These are phyloP conservation scores for Calyptomena viridis DNA, from an alignment of 2,113 vertebrate genomes.

Conservation along the genomic window DNA sequence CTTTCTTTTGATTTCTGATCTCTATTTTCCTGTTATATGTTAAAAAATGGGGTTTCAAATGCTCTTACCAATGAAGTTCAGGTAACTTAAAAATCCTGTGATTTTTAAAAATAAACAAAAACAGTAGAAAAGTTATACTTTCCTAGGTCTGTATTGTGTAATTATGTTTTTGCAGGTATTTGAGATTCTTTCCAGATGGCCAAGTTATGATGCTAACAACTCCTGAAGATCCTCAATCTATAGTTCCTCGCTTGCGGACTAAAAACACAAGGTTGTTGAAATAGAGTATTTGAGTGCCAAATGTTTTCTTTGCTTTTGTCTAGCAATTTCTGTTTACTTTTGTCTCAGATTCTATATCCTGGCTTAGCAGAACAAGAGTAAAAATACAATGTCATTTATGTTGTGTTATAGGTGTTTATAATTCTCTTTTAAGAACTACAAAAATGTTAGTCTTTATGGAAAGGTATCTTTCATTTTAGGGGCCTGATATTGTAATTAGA, in stretches of 20 bases:
- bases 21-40: not conserved
- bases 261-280: conserved; percentile 83
- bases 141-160: not conserved
- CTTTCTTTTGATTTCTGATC: not conserved
- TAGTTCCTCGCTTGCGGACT: conserved; percentile 88
- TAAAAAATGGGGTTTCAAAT: not conserved
- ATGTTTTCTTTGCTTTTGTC: not conserved
- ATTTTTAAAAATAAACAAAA: not conserved
- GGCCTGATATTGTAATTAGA: not conserved
- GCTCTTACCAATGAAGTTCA: not conserved
- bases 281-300: not conserved
- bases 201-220: conserved; percentile 94
- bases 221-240: conserved; percentile 88
- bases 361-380: not conserved
- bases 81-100: not conserved
- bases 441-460: not conserved
- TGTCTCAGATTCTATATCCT: not conserved
- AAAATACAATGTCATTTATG: not conserved
- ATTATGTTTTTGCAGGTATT: conserved; percentile 80
- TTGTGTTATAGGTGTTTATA: not conserved
- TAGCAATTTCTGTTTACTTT: not conserved
- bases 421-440: not conserved
- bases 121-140: not conserved
- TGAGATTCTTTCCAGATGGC: conserved; percentile 95
- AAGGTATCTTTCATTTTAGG: not conserved